Base-by-base conservation (phyloP, 1,140 invertebrate genomes). In the Muscidifurax raptorellus region DNA sequence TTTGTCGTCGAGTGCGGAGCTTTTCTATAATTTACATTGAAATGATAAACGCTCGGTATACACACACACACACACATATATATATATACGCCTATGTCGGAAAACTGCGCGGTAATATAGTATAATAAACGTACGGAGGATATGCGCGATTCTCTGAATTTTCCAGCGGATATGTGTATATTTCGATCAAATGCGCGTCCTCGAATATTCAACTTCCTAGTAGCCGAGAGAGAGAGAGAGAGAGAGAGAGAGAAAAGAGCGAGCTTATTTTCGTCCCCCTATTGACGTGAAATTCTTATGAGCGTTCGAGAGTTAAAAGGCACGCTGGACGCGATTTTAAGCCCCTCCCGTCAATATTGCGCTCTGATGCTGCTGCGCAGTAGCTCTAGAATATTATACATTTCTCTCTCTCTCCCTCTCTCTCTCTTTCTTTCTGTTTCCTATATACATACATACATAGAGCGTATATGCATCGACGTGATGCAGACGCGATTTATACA, bases 181-280 rank as follows among this genome's bases (percentile, higher is more conserved):
- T 59, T 18, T 59, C 52, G 52, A 59, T 59, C n/a, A 59, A 59
- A 59, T n/a, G 52, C 52, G 15, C 52, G 52, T 59, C 52, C 52
- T 59, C 52, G 52, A 59, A n/a, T 59, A 59, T 22, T 59, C 52
- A n/a, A 59, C 52, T 59, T 59, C 22, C 52, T 71, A 71, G n/a
- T 71, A 71, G n/a, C 27, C 18, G 13, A 71, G 69, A 71, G 69
- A 71, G 69, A 71, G 69, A 28, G 10, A 78, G 52, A 59, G 52
- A 18, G 44, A 40, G 36, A 40, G 36, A 40, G 36, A 40, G 36
- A 40, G 36, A 40, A 40, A 9, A 40, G 36, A 40, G 36, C 3
- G 44, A 59, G 52, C 52, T 59, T 59, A 59, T 59, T 59, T 59
- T 59, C 52, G 52, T 59, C 52, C 52, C 52, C 52, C 52, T 59